Evolutionary conservation across 2,888 invertebrate species (phyloP), one percentile per base, ranked within the genome.

Genomic region (Andrena praecox): DNA sequence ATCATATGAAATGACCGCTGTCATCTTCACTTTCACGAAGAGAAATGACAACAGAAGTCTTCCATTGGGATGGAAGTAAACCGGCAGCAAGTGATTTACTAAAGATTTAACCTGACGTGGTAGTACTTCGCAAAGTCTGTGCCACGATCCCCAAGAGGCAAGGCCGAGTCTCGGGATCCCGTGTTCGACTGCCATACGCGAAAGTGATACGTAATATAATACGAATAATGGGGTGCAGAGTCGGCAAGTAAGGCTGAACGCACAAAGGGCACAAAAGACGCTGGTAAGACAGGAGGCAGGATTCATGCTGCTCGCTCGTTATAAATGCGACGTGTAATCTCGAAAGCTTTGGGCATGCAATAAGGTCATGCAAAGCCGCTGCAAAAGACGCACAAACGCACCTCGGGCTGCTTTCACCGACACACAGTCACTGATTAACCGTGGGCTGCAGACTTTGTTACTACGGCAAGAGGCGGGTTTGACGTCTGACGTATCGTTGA

Each of bases 251-350:
- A 63, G 16, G 27, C 20, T 33, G 48, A 24, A 48, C 27, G 27
- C 12, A 50, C 35, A 77, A 72, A 72, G 76, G 62, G 33, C 33
- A 63, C 27, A 68, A 77, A 74, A 64, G 71, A 27, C 70, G 48
- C 27, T 2, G 64, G 67, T 24, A 68, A 48, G 63, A 72, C 72
- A 75, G 67, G 59, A 71, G 27, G 42, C 54, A 75, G 84, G 84
- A 84, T 82, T 84, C 78, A 71, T 82, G 84, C 68, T 64, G 42
- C 63, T 75, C 60, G 71, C 82, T 78, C 78, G 60, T 82, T 78
- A 82, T 78, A 75, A 84, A 84, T 71, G 78, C 56, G 24, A 68
- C 67, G 68, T 33, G 82, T 72, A 78, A 82, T 83, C 84, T 75
- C 52, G 59, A 52, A 67, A 59, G 81, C 68, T 72, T 48, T 56